These are phyloP conservation scores for Pollenia labialis DNA, from an alignment of 2,888 invertebrate species.

Conservation along the genomic window DNA sequence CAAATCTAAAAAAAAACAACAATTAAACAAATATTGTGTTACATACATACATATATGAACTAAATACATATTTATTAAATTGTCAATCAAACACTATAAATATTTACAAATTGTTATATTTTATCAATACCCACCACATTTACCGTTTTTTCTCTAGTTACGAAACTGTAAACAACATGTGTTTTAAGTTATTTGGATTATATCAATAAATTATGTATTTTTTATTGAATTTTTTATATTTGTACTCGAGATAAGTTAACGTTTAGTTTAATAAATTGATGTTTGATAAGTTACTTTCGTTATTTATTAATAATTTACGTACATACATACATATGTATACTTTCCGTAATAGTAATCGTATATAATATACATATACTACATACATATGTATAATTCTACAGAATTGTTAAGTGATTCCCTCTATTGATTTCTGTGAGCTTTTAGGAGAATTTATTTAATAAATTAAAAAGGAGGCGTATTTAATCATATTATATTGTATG, in stretches of 20 bases:
- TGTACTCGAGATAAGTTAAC: not conserved
- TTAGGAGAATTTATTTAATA: not conserved
- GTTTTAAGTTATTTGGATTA: not conserved
- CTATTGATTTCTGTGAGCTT: not conserved
- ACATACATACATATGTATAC: not conserved
- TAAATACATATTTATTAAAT: not conserved
- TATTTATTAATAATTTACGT: conserved; percentile 1
- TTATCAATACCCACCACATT: not conserved
- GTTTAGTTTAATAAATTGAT: not conserved
- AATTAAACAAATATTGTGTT: not conserved
- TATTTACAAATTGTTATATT: not conserved
- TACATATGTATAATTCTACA: too few relatives aligned
- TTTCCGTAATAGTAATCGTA: not conserved
- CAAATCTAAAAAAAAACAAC: conserved; percentile 75
- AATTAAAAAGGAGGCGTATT: not conserved
- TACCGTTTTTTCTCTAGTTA: conserved; percentile 3
- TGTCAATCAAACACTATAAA: not conserved
- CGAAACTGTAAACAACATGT: conserved; percentile 4
- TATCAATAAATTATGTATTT: conserved; percentile 5
- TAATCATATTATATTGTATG: too few relatives aligned
- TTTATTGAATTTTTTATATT: not conserved
- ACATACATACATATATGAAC: not conserved
- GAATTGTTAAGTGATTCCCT: not conserved
- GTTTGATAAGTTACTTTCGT: conserved; percentile 1
- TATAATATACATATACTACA: not conserved